Base-by-base conservation (phyloP, 2,888 invertebrate species). In the Dilophus febrilis region DNA sequence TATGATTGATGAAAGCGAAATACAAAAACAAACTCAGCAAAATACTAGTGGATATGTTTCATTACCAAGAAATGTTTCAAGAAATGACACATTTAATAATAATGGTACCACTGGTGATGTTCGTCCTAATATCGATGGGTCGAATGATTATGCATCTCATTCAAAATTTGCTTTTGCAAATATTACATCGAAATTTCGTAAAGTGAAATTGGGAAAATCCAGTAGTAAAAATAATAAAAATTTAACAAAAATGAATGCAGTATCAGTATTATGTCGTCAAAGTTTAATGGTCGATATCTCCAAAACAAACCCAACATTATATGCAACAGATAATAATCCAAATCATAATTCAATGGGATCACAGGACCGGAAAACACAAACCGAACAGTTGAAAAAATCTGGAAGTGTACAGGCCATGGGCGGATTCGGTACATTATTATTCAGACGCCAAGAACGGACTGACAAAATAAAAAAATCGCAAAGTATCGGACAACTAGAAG, bases 231-330 rank as follows among this genome's bases (percentile, higher is more conserved):
- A 22, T 22, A 22, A 64, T 3, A 53, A 50, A 40, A 57, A 54
- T 44, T 50, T 50, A 34, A 46, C 49, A 26, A 65, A 61, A 51
- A 64, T 68, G 50, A 73, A 74, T 40, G 74, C 79, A 0, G 69
- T 84, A 0, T 73, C 81, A 0, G 67, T 72, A 3, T 64, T 84
- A 4, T 84, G 83, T 48, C 66, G 83, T 2, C 84, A 84, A 55
- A 83, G 81, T 51, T 59, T 84, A 4, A 61, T 82, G 4, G 79
- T 83, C 11, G 72, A 74, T 50, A 64, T 73, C 11, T 33, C 33
- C 7, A 33, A 33, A 18, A 12, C 22, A 22, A 22, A 22, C 4
- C 5, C 8, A 22, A 22, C 4, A 22, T 22, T 22, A 22, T 6
- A 22, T 22, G 22, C 4, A 22, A 8, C 4, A 22, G 8, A 22